Percentiles rank a stretch among this genome's conserved stretches.
phyloP scores from a whole-genome alignment of 2,888 invertebrate species.

The Napeogenes sylphis region DNA sequence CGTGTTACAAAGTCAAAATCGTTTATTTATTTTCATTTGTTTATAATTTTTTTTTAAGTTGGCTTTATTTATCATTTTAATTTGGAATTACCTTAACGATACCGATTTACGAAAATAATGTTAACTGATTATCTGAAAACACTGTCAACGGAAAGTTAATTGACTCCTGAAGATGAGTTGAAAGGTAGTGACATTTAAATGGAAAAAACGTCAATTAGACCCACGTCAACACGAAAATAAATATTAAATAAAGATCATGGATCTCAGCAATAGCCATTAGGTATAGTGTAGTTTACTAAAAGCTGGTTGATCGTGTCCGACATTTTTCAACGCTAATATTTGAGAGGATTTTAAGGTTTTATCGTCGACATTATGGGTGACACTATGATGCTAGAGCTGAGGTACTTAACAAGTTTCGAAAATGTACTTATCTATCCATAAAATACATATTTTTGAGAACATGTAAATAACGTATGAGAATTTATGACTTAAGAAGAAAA shows the following conservation, averaged over 20 bases:
- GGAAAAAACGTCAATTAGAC: constrained; percentile 29
- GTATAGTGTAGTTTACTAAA: constrained; percentile 30
- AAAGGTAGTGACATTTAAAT: constrained; percentile 27
- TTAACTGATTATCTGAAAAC: constrained; percentile 20
- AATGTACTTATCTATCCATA: constrained; percentile 4
- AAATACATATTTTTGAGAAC: not conserved
- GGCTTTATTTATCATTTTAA: not conserved
- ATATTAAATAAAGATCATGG: constrained; percentile 23
- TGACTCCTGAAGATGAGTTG: constrained; percentile 22
- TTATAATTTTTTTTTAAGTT: too few relatives aligned
- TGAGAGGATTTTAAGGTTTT: constrained; percentile 41
- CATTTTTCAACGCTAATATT: constrained; percentile 45
- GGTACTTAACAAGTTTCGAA: constrained; percentile 20
- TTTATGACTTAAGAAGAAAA: too few relatives aligned
- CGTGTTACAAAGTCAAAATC: too few relatives aligned
- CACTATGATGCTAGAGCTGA: constrained; percentile 18
- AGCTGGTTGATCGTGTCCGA: constrained; percentile 43
- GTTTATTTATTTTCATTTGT: too few relatives aligned
- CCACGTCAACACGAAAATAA: constrained; percentile 27
- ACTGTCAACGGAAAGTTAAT: constrained; percentile 21
- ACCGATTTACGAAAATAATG: constrained; percentile 10
- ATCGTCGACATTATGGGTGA: constrained; percentile 34
- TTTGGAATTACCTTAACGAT: not conserved
- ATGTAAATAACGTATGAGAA: too few relatives aligned
- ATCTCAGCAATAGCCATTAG: constrained; percentile 18